These are phyloP conservation scores for Sitodiplosis mosellana DNA, from an alignment of 1,140 invertebrate species.

Conservation along the genomic window DNA sequence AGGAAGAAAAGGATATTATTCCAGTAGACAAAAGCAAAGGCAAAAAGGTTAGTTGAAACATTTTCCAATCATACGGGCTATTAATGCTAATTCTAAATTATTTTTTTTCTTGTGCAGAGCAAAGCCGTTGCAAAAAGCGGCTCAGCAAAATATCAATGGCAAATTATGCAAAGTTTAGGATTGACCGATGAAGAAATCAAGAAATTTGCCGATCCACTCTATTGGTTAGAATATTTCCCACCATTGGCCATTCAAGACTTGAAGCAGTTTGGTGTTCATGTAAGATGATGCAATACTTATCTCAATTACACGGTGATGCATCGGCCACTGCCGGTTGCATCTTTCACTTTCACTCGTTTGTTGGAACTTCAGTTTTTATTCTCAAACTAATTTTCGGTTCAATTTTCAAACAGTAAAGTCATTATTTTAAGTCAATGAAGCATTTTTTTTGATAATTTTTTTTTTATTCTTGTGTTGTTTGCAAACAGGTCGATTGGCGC, in stretches of 20 bases:
- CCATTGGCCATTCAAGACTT: constrained; percentile 74
- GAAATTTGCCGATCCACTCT: constrained; percentile 72
- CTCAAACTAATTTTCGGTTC: too few species aligned
- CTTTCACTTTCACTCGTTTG: neutral
- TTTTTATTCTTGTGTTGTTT: constrained; percentile 5
- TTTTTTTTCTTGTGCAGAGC: constrained; percentile 35
- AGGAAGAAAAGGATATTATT: constrained; percentile 36
- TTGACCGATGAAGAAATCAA: constrained; percentile 79
- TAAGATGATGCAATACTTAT: constrained; percentile 27
- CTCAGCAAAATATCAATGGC: constrained; percentile 88
- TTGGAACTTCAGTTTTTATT: too few species aligned
- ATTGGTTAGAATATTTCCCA: constrained; percentile 97
- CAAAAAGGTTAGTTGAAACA: constrained; percentile 45
- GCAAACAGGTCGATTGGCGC: constrained; percentile 81
- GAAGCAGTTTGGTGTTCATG: constrained; percentile 73
- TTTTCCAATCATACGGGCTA: too few species aligned
- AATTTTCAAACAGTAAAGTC: too few species aligned
- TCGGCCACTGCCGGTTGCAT: too few species aligned
- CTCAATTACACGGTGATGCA: too few species aligned
- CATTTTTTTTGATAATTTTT: neutral
- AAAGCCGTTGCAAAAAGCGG: constrained; percentile 92
- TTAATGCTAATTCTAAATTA: constrained; percentile 4
- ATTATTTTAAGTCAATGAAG: too few species aligned
- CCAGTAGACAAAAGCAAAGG: constrained; percentile 93
- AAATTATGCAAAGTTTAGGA: constrained; percentile 93